A percentile compares a stretch with the other conserved stretches of the same genome.
phyloP scores from a whole-genome alignment of 2,113 vertebrate species.

The Murina feae region DNA sequence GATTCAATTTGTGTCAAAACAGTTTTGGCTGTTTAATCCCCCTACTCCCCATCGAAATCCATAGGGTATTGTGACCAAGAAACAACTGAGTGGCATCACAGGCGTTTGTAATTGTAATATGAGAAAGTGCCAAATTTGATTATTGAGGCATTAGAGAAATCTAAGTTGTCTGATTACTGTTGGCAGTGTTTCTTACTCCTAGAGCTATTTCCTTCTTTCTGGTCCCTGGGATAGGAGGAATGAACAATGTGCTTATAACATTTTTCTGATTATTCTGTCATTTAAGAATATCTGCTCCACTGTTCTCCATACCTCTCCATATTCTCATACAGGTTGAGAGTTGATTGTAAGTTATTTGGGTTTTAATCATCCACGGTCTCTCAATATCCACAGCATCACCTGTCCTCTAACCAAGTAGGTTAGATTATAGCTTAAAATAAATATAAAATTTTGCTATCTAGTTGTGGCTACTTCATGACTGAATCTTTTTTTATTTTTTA shows the following conservation, averaged over 20 bases:
- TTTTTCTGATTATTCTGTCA: neutral
- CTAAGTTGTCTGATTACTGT: neutral
- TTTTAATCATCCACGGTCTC: constrained; percentile 2
- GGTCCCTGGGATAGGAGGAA: neutral
- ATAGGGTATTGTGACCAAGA: constrained; percentile 1
- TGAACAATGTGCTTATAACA: neutral
- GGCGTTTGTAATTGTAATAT: neutral
- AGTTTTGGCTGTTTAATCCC: neutral
- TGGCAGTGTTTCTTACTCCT: neutral
- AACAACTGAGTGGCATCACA: neutral
- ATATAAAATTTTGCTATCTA: constrained; percentile 13
- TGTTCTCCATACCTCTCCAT: neutral
- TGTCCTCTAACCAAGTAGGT: neutral
- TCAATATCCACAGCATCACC: neutral
- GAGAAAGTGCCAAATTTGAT: neutral
- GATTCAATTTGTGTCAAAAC: constrained; percentile 24
- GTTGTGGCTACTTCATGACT: neutral
- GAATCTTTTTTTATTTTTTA: neutral
- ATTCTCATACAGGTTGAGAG: neutral
- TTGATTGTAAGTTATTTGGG: neutral
- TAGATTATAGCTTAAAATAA: constrained; percentile 43
- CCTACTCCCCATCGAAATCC: neutral
- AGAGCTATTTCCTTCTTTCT: neutral
- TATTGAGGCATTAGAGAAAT: neutral
- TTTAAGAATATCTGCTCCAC: neutral